phyloP scores from a whole-genome alignment of 2,888 invertebrate species.

The Schizotus pectinicornis region DNA sequence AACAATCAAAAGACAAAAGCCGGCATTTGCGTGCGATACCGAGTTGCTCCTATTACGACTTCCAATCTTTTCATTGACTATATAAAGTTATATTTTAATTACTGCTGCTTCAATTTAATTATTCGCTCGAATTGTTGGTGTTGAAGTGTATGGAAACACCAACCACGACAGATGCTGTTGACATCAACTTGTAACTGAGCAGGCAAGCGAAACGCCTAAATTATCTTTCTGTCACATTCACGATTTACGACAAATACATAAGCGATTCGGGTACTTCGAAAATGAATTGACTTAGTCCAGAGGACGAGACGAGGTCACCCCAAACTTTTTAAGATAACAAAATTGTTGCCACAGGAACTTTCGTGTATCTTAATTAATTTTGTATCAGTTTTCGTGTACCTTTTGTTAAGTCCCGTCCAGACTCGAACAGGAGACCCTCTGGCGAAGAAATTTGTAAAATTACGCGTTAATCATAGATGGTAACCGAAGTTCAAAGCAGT shows the following conservation, averaged over 20 bases:
- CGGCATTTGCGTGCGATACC: no score
- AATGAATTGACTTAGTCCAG: constrained; percentile 1
- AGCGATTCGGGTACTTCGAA: background rate
- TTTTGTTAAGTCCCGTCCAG: constrained; percentile 3
- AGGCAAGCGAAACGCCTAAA: constrained; percentile 18
- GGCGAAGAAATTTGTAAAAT: background rate
- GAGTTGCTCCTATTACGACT: no score
- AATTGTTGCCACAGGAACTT: constrained; percentile 9
- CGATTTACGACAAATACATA: constrained; percentile 20
- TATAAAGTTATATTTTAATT: background rate
- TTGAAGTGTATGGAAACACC: constrained; percentile 7
- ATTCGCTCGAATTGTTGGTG: constrained; percentile 6
- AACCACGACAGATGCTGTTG: constrained; percentile 14
- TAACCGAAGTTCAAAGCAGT: no score
- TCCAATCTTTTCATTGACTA: background rate
- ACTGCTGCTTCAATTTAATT: constrained; percentile 14
- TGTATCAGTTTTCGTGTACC: constrained; percentile 10
- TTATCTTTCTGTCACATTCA: constrained; percentile 26
- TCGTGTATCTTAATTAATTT: constrained; percentile 12
- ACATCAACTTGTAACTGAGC: constrained; percentile 15
- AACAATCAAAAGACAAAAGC: background rate
- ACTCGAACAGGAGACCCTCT: background rate
- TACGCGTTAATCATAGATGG: no score
- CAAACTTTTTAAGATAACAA: constrained; percentile 7
- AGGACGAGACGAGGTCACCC: background rate